phyloP scores from a whole-genome alignment of 1,140 invertebrate genomes.

The Drosophila sucinea region DNA sequence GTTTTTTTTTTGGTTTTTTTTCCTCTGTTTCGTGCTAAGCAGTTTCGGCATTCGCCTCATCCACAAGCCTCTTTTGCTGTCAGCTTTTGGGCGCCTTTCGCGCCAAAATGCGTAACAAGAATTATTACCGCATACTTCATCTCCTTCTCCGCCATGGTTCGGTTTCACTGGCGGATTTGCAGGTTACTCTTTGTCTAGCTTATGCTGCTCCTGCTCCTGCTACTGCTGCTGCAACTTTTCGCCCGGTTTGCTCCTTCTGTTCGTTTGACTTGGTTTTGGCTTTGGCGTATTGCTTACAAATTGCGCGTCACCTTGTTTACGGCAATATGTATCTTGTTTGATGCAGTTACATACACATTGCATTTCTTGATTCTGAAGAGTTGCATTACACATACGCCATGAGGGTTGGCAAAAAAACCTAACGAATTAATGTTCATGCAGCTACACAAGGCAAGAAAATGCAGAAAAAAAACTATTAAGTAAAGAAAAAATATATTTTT shows the following conservation, averaged over 20 bases:
- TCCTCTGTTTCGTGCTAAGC: slow-evolving; percentile 13
- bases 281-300: slow-evolving; percentile 63
- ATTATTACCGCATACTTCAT: slow-evolving; percentile 63
- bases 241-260: not conserved
- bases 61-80: slow-evolving; percentile 36
- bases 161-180: slow-evolving; percentile 44
- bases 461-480: too few relatives aligned
- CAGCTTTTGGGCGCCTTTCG: slow-evolving; percentile 44
- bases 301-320: slow-evolving; percentile 51
- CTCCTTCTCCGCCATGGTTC: not conserved
- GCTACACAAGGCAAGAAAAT: not conserved
- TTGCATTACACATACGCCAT: slow-evolving; percentile 65
- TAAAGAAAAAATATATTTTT: not conserved
- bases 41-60: slow-evolving; percentile 15
- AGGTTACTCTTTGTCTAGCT: slow-evolving; percentile 36
- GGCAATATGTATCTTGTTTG: slow-evolving; percentile 44
- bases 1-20: slow-evolving; percentile 29
- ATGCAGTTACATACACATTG: slow-evolving; percentile 33
- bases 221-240: not conserved
- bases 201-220: not conserved
- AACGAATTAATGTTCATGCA: slow-evolving; percentile 18
- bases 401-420: slow-evolving; percentile 51
- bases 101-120: slow-evolving; percentile 61
- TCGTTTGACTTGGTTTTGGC: not conserved
- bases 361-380: not conserved